Evolutionary conservation across 2,888 invertebrate genomes (phyloP).

Genomic region (Hirtodrosophila trivittata): DNA sequence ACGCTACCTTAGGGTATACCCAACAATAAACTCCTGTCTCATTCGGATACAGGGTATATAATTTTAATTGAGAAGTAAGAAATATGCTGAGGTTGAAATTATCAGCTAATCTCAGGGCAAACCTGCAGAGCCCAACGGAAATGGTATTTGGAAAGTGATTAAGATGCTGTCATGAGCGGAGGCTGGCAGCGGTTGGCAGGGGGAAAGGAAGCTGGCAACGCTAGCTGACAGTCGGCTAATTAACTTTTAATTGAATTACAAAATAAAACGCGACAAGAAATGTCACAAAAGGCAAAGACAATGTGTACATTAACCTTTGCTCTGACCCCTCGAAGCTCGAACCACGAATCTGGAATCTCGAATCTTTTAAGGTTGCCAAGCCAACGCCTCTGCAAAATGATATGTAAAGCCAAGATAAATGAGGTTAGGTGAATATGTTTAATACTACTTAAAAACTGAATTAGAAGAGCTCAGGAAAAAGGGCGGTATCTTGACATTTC

Average conservation of each 20-base stretch:
- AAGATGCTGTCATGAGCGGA: neutral
- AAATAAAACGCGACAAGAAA: constrained; percentile 47
- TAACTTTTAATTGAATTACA: constrained; percentile 67
- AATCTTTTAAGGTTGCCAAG: neutral
- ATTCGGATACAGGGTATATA: no score
- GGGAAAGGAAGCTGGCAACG: constrained; percentile 20
- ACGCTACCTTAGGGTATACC: no score
- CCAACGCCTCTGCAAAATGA: constrained; percentile 7
- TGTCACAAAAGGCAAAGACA: constrained; percentile 20
- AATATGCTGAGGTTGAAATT: neutral
- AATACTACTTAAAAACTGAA: neutral
- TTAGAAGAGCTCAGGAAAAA: neutral
- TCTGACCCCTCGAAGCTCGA: no score
- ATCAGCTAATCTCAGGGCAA: neutral
- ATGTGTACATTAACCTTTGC: constrained; percentile 33
- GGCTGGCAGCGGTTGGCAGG: neutral
- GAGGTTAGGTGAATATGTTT: constrained; percentile 16
- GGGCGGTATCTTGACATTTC: neutral
- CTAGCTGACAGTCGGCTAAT: constrained; percentile 60
- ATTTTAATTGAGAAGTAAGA: neutral
- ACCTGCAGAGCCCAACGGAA: neutral
- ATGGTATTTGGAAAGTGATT: neutral
- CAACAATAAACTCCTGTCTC: no score
- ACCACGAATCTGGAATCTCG: no score
- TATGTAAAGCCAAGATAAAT: constrained; percentile 19